Percentiles rank a stretch among this genome's conserved stretches.
phyloP scores from a whole-genome alignment of 2,888 invertebrate genomes.

The Ormia ochracea region DNA sequence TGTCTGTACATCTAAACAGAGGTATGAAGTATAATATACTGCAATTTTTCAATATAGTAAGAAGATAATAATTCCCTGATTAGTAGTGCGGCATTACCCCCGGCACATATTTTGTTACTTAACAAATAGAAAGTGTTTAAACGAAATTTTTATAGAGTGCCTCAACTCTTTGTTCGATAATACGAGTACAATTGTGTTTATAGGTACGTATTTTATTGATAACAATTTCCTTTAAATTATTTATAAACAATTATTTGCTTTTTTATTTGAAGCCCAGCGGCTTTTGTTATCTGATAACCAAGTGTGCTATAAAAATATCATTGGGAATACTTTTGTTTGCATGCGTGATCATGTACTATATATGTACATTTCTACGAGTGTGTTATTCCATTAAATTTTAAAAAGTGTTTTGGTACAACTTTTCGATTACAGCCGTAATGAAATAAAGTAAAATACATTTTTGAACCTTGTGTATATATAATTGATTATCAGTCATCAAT shows the following conservation, averaged over 20 bases:
- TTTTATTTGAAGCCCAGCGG: not conserved
- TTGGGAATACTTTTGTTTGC: too few species aligned
- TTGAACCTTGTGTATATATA: too few species aligned
- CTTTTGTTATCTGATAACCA: not conserved
- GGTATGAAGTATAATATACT: not conserved
- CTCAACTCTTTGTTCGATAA: not conserved
- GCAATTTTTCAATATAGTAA: not conserved
- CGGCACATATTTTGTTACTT: not conserved
- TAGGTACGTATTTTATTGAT: too few species aligned
- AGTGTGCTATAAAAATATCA: not conserved
- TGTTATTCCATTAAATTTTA: too few species aligned
- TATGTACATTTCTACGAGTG: too few species aligned
- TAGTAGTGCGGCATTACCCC: slow-evolving; percentile 7
- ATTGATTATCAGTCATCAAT: too few species aligned
- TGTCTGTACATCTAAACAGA: not conserved
- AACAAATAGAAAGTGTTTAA: not conserved
- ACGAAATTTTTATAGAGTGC: not conserved
- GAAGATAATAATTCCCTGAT: slow-evolving; percentile 8
- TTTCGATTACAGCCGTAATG: too few species aligned
- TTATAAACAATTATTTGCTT: not conserved
- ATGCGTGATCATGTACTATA: too few species aligned
- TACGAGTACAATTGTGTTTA: not conserved
- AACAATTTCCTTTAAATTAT: not conserved
- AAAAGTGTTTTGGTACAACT: too few species aligned
- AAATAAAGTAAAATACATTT: too few species aligned